Percentiles rank a stretch among this genome's conserved stretches.
These are phyloP conservation scores for Actenoides lindsayi DNA, from an alignment of 2,113 vertebrate genomes.

Conservation along the genomic window DNA sequence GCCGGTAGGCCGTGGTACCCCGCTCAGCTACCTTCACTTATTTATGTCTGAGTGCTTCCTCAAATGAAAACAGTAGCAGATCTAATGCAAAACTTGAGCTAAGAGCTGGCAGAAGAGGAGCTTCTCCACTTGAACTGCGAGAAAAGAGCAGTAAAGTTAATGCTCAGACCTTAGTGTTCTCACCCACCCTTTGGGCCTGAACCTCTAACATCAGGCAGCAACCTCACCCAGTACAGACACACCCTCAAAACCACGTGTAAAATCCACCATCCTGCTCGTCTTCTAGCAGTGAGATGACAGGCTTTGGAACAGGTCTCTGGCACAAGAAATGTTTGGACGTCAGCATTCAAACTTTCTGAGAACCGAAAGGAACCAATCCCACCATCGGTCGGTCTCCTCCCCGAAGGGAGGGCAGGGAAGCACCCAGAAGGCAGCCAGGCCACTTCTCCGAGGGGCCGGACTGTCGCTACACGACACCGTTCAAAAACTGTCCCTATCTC, in stretches of 20 bases:
- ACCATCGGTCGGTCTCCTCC: fast-evolving
- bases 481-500: background rate
- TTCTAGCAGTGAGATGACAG: background rate
- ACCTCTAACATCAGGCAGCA: conserved; percentile 32
- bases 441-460: background rate
- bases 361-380: background rate
- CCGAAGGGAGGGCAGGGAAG: background rate
- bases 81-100: background rate
- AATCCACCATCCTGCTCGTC: background rate
- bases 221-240: background rate
- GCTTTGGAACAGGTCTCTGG: background rate
- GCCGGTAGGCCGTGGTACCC: fast-evolving
- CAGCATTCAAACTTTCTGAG: conserved; percentile 24
- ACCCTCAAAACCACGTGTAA: background rate
- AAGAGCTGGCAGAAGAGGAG: background rate
- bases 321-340: conserved; percentile 60
- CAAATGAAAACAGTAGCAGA: background rate
- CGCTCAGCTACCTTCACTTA: background rate
- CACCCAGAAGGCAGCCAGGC: background rate
- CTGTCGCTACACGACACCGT: background rate
- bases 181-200: background rate
- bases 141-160: background rate
- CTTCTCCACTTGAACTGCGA: background rate
- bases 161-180: background rate
- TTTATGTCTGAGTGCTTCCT: background rate